Conservation (phyloP, 2,797 vertebrate species). For the Eospalax fontanierii region DNA sequence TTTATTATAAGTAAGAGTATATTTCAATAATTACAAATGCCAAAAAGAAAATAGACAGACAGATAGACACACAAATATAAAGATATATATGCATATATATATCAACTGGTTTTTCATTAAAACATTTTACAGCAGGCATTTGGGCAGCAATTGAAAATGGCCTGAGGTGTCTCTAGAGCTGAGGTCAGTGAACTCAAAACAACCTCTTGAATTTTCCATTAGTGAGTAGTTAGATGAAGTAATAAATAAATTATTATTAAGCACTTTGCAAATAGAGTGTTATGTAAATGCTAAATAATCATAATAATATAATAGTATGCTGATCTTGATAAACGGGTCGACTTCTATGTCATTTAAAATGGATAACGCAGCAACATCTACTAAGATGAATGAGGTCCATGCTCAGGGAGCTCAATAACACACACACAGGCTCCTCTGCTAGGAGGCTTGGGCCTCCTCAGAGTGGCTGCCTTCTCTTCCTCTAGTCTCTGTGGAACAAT, state of each 20-base stretch:
- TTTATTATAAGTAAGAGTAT: not conserved
- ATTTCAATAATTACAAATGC: not conserved
- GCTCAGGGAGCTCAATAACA: not conserved
- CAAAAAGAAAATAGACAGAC: not conserved
- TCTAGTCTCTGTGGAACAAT: slow-evolving; percentile 45
- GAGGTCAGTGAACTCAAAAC: slow-evolving; percentile 75
- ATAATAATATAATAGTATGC: slow-evolving; percentile 75
- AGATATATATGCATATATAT: not conserved
- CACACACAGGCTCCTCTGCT: not conserved
- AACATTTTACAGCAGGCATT: slow-evolving; percentile 41
- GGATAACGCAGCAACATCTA: slow-evolving; percentile 61
- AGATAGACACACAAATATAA: not conserved
- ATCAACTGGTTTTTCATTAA: slow-evolving; percentile 63
- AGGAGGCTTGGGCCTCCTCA: not conserved
- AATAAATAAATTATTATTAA: slow-evolving; percentile 86
- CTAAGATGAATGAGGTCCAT: not conserved
- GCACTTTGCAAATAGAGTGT: slow-evolving; percentile 82
- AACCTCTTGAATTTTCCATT: slow-evolving; percentile 78
- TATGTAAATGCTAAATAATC: slow-evolving; percentile 83
- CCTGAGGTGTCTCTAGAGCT: slow-evolving; percentile 68
- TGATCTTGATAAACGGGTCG: slow-evolving; percentile 76
- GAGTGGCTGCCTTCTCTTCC: not conserved
- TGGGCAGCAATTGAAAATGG: slow-evolving; percentile 59
- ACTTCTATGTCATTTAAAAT: slow-evolving; percentile 80
- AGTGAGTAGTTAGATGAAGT: slow-evolving; percentile 74